Conservation (phyloP, 2,113 vertebrate genomes). For the Nanorana parkeri region DNA sequence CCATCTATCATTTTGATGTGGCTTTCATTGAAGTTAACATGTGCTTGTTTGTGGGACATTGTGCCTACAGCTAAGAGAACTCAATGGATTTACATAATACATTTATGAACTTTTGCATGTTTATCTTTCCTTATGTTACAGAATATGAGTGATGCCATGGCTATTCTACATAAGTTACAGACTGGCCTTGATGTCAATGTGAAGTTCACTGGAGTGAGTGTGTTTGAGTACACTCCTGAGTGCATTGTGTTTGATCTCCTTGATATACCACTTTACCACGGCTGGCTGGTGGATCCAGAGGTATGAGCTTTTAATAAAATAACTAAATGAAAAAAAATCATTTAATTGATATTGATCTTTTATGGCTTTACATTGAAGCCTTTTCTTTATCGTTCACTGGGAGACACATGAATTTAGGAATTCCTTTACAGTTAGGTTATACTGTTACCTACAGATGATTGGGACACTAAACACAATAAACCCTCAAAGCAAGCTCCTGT, state of each 20-base stretch:
- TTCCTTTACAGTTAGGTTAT: too few relatives aligned
- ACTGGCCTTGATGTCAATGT: conserved; percentile 98
- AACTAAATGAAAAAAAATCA: too few relatives aligned
- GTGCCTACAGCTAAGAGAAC: too few relatives aligned
- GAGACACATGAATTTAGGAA: too few relatives aligned
- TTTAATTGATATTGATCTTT: too few relatives aligned
- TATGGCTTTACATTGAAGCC: too few relatives aligned
- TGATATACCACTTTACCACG: conserved; percentile 96
- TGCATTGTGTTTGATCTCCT: conserved; percentile 98
- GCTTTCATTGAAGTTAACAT: too few relatives aligned
- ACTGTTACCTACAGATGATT: too few relatives aligned
- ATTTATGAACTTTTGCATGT: neutral
- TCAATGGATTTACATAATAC: neutral
- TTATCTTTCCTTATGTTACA: conserved; percentile 63
- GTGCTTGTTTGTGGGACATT: neutral
- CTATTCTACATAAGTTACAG: conserved; percentile 95
- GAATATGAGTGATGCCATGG: conserved; percentile 99
- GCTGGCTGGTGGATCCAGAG: conserved; percentile 98
- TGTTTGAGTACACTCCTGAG: conserved; percentile 98
- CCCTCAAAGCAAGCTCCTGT: too few relatives aligned
- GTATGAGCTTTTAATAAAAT: conserved; percentile 66
- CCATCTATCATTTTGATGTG: too few relatives aligned
- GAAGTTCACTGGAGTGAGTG: conserved; percentile 93
- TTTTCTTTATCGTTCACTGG: too few relatives aligned
- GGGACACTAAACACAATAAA: too few relatives aligned